Evolutionary conservation across 2,113 vertebrate genomes (phyloP).

Genomic region (Tapirus terrestris): DNA sequence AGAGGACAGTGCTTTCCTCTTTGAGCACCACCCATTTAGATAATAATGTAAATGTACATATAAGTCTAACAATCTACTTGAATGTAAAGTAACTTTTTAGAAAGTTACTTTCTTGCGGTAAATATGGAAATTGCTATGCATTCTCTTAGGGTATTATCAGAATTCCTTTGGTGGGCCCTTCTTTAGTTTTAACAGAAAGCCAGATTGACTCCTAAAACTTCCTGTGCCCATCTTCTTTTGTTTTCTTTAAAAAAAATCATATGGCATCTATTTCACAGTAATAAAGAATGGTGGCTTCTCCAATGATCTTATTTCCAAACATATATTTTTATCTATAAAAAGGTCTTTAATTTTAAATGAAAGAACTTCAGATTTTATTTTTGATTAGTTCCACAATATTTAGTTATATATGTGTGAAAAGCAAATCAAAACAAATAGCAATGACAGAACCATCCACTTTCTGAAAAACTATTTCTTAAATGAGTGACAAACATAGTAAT

Average conservation of each 20-base stretch:
- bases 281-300: not conserved
- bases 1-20: not conserved
- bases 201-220: not conserved
- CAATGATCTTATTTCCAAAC: not conserved
- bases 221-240: not conserved
- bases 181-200: not conserved
- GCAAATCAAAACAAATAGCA: not conserved
- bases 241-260: not conserved
- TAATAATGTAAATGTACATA: not conserved
- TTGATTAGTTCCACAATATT: not conserved
- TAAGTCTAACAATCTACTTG: not conserved
- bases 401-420: not conserved
- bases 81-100: constrained; percentile 13
- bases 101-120: not conserved
- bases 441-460: not conserved
- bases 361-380: constrained; percentile 11
- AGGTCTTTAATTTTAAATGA: constrained; percentile 13
- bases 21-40: not conserved
- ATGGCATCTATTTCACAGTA: not conserved
- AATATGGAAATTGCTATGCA: not conserved
- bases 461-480: not conserved
- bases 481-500: not conserved
- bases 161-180: not conserved
- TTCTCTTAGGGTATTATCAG: not conserved
- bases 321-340: not conserved